Base-by-base conservation (phyloP, 2,888 invertebrate species). In the Lymantria monacha region DNA sequence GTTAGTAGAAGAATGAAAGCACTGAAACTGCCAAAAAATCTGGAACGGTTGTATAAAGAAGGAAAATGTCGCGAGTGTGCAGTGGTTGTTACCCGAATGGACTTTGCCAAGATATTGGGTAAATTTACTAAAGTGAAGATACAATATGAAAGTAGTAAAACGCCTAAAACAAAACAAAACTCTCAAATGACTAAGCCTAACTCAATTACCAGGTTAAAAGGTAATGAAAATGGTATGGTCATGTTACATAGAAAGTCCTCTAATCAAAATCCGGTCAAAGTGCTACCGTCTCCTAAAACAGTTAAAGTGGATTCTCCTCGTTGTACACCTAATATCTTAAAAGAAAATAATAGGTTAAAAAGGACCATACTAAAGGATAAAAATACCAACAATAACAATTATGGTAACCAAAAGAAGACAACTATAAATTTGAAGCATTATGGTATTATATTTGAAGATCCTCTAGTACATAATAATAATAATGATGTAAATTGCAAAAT, bases 81-180 rank as follows among this genome's bases (percentile, higher is more conserved):
- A 55, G 88, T 91, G 52, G 79, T 85, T 51, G 82, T 91, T 51
- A 87, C 86, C 60, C 85, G 83, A 58, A 89, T 91, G 90, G 88
- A 91, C 72, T 91, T 91, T 78, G 89, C 87, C 55, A 91, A 86
- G 74, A 90, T 91, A 61, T 72, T 91, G 53, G 91, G 91, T 55
- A 91, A 86, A 81, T 90, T 88, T 69, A 91, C 89, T 7, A 90
- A 89, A 75, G 91, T 91, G 1, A 91, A 90, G 72, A 90, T 91
- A 43, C 87, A 91, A 54, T 91, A 88, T 66, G 90, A 90, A 74
- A 87, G 78, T 53, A 81, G 72, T 66, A 66, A 79, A 7, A 71
- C 81, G 7, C 70, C 81, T 8, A 86, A 82, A 75, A 58, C 74
- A 44, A 83, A 81, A 66, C 75, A 76, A 53, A 63, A 53, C 12